Conservation (phyloP, 2,113 vertebrate species). For the Ochotona curzoniae region DNA sequence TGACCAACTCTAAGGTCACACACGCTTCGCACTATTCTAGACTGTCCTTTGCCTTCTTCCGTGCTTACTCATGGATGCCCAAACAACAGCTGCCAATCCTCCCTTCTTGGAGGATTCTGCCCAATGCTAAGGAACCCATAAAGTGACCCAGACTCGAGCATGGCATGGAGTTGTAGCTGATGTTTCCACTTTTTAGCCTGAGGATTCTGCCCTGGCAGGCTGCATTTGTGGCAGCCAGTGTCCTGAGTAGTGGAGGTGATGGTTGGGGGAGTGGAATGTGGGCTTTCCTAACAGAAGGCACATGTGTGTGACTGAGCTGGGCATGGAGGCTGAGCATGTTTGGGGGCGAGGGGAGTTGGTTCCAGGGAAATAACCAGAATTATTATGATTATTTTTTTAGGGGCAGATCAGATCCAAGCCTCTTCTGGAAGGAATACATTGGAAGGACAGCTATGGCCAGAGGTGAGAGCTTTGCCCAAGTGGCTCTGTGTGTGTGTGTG, state of each 20-base stretch:
- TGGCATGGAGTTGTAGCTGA: not conserved
- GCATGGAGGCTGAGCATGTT: not conserved
- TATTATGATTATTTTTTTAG: conserved; percentile 72
- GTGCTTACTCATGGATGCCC: not conserved
- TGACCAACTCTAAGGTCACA: not conserved
- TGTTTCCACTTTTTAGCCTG: not conserved
- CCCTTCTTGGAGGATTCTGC: not conserved
- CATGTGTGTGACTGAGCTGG: not conserved
- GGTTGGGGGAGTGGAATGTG: not conserved
- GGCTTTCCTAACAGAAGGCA: not conserved
- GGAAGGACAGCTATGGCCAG: conserved; percentile 56
- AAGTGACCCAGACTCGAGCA: not conserved
- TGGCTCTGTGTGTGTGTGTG: no score
- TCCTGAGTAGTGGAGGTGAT: not conserved
- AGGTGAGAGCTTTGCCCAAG: conserved; percentile 74
- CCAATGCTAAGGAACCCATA: not conserved
- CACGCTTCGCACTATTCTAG: not conserved
- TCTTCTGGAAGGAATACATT: not conserved
- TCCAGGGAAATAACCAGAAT: not conserved
- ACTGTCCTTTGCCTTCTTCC: not conserved
- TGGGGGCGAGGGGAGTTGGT: not conserved
- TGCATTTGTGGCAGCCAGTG: not conserved
- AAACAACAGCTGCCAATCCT: not conserved
- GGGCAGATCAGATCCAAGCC: conserved; percentile 40
- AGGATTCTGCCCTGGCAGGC: not conserved